Conservation (phyloP, 2,797 vertebrate genomes). For the Cercopithecus petaurista region DNA sequence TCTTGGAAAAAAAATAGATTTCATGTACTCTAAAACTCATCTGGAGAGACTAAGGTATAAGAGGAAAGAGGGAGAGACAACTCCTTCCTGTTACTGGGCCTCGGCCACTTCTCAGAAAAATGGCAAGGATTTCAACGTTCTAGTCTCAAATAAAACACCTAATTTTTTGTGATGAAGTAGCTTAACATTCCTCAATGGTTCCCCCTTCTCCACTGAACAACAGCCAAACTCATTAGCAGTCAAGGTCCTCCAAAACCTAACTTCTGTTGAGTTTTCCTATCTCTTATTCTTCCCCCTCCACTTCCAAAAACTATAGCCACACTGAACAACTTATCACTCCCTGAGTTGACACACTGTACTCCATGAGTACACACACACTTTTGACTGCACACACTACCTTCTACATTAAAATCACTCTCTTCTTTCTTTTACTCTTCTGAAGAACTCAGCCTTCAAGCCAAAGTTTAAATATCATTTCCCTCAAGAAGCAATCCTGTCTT, state of each 20-base stretch:
- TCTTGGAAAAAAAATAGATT: not conserved
- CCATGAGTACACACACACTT: not conserved
- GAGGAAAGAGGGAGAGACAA: not conserved
- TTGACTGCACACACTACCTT: not conserved
- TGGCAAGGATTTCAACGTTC: not conserved
- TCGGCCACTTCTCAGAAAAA: not conserved
- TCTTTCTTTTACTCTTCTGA: not conserved
- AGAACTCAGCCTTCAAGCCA: not conserved
- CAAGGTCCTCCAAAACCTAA: not conserved
- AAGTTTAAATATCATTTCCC: not conserved
- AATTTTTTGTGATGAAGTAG: not conserved
- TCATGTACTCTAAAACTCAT: not conserved
- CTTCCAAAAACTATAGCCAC: not conserved
- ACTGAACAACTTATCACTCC: not conserved
- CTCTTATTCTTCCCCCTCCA: not conserved
- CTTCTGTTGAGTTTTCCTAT: not conserved
- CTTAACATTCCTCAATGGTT: not conserved
- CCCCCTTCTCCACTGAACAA: not conserved
- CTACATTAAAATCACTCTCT: not conserved
- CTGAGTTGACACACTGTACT: not conserved
- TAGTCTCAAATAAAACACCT: not conserved
- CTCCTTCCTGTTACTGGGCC: not conserved
- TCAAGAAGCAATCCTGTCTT: not conserved
- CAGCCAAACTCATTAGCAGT: not conserved
- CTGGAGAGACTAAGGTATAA: not conserved